phyloP scores from a whole-genome alignment of 2,113 vertebrate species.

The Lucifuga dentata region DNA sequence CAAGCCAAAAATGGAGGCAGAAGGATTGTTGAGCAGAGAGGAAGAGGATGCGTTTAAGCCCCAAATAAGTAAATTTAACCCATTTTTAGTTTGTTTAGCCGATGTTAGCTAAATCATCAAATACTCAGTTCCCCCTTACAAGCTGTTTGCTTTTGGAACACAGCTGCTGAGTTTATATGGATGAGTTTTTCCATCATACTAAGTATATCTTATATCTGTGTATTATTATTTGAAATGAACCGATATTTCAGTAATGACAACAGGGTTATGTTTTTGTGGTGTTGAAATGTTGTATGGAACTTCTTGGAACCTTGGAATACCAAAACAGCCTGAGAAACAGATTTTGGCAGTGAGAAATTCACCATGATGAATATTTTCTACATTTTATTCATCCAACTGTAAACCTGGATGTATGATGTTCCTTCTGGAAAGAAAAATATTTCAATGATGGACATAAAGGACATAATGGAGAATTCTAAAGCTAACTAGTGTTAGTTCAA shows the following conservation, averaged over 20 bases:
- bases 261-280: no score
- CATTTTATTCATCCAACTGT: no score
- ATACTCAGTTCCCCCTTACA: slow-evolving; percentile 35
- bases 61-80: slow-evolving; percentile 28
- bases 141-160: slow-evolving; percentile 60
- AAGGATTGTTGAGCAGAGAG: background rate
- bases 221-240: slow-evolving; percentile 53
- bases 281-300: no score
- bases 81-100: slow-evolving; percentile 40
- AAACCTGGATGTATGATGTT: no score
- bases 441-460: no score
- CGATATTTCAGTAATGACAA: background rate
- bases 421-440: no score
- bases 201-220: slow-evolving; percentile 48
- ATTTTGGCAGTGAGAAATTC: background rate
- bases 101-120: slow-evolving; percentile 47
- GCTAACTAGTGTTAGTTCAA: no score
- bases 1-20: background rate
- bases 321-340: background rate
- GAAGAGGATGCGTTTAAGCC: slow-evolving; percentile 39
- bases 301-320: no score
- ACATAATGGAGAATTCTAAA: no score
- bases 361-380: no score
- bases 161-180: slow-evolving; percentile 62
- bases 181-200: slow-evolving; percentile 64